Conservation (phyloP, 2,797 vertebrate species). For the Mormyrus proboscirostris region DNA sequence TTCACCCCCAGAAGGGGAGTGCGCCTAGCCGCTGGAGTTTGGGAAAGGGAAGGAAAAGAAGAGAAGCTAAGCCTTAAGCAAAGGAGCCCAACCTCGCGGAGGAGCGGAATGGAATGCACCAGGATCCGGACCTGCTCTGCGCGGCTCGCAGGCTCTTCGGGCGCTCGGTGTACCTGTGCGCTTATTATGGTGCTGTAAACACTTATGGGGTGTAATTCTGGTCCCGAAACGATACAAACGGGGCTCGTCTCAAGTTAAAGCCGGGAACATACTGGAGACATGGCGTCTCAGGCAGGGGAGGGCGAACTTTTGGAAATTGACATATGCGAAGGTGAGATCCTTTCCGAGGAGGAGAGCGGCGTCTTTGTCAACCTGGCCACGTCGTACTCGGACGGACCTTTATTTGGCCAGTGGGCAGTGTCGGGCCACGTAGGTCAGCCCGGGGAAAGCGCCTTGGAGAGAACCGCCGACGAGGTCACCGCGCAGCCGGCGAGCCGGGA, state of each 20-base stretch:
- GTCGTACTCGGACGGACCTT: conserved; percentile 32
- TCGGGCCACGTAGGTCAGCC: conserved; percentile 34
- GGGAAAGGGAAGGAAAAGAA: conserved; percentile 46
- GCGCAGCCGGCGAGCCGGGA: background rate
- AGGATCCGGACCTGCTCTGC: conserved; percentile 51
- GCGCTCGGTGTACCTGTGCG: background rate
- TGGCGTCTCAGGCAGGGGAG: conserved; percentile 41
- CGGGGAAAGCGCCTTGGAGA: background rate
- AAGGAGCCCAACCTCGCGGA: conserved; percentile 32
- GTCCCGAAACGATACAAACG: background rate
- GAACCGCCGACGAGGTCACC: conserved; percentile 23
- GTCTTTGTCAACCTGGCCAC: conserved; percentile 42
- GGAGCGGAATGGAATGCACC: conserved; percentile 54
- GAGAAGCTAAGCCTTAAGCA: conserved; percentile 31
- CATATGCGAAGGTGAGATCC: conserved; percentile 51
- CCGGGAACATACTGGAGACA: conserved; percentile 27
- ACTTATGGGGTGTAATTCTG: background rate
- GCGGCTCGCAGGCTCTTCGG: background rate
- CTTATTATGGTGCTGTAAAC: background rate
- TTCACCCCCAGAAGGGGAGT: conserved; percentile 30
- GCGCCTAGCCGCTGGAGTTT: conserved; percentile 11
- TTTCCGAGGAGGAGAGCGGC: conserved; percentile 49
- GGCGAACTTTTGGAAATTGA: conserved; percentile 61
- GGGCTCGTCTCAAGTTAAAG: background rate
- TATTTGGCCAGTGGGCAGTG: conserved; percentile 51